Evolutionary conservation across 1,140 invertebrate species (phyloP), one percentile per base, ranked within the genome.

Genomic region (Pseudachorutes palmiensis): DNA sequence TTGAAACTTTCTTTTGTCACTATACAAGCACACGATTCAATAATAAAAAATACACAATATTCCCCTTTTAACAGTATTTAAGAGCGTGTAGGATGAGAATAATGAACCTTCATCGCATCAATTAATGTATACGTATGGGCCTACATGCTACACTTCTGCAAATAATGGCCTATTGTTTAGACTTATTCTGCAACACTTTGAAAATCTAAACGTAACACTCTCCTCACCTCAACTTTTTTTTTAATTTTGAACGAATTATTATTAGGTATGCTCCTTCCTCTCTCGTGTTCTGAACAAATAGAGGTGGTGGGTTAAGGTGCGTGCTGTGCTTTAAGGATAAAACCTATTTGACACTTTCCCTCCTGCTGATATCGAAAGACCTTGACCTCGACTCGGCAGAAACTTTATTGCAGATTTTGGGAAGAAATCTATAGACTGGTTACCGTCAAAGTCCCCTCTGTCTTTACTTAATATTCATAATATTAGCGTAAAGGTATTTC

Each of bases 1-100:
- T 70, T 66, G 49, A 64, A 66, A 64, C 57, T 66, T 61, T 66
- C 57, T 62, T 58, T 66, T 62, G 51, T 64, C 48, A 60, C 68
- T 70, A 70, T 64, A 51, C 64, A 70, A 70, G 65, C 69, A 67
- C 69, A 70, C 69, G 60, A 67, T 67, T 70, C 69, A 70, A 67
- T 67, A 67, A 70, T 70, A 70, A 70, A 70, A 70, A 70, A 70
- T 70, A 70, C 69, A 70, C 68, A 66, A 66, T 70, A 67, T 70
- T 70, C 65, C 63, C 66, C 69, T 69, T 59, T 66, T 55, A 55
- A 55, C 51, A 55, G 12, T 55, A 16, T 55, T 16, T 55, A 55
- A 16, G 24, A 55, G 24, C 24, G 12, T 16, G 12, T 55, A 55
- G 51, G 3, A 55, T 5, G 9, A 24, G 24, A 24, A 16, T 55